Percentiles rank a stretch among this genome's conserved stretches.
Evolutionary conservation across 2,113 vertebrate species (phyloP).

Genomic region (Hippolais icterina): DNA sequence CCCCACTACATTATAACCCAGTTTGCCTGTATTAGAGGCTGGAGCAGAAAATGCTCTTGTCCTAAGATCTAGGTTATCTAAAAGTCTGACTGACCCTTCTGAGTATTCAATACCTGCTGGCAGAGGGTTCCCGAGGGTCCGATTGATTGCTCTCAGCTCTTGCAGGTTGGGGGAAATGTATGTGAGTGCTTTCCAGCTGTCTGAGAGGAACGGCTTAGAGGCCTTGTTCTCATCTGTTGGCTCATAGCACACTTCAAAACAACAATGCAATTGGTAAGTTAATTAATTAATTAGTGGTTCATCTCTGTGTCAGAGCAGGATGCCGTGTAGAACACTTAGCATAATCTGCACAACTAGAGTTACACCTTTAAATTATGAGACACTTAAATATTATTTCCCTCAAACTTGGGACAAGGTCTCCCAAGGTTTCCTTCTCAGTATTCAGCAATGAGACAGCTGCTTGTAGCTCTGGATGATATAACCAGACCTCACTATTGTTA

Average conservation of each 20-base stretch:
- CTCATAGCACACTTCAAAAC: slow-evolving; percentile 87
- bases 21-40: not conserved
- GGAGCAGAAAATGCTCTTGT: not conserved
- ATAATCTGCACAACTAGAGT: not conserved
- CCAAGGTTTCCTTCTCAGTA: not conserved
- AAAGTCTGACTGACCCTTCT: not conserved
- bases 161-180: slow-evolving; percentile 86
- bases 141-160: slow-evolving; percentile 84
- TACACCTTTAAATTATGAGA: not conserved
- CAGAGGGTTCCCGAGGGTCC: slow-evolving; percentile 76
- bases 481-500: not conserved
- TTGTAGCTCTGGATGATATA: not conserved
- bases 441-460: not conserved
- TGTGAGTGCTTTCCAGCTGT: slow-evolving; percentile 84
- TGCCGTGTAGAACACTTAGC: not conserved
- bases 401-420: not conserved
- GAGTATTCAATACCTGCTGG: slow-evolving; percentile 77
- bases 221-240: slow-evolving; percentile 87
- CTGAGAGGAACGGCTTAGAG: slow-evolving; percentile 86
- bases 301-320: not conserved
- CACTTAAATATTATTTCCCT: not conserved
- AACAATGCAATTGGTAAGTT: slow-evolving; percentile 16
- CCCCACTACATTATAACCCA: not conserved
- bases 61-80: not conserved
- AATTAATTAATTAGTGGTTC: not conserved